Base-by-base conservation (phyloP, 2,888 invertebrate genomes). In the Asteroscopus sphinx region DNA sequence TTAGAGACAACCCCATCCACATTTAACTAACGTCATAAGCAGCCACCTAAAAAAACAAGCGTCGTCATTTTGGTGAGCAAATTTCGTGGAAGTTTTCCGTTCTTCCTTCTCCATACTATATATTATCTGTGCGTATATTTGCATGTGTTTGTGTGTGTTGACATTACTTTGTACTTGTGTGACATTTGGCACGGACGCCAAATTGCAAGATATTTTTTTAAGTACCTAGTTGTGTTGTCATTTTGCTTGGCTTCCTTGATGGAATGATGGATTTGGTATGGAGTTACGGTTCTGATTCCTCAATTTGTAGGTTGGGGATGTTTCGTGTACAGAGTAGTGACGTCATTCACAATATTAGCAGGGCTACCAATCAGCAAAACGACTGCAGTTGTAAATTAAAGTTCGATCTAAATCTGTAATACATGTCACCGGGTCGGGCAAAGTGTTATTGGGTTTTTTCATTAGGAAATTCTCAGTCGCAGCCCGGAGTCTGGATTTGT, bases 1-100 rank as follows among this genome's bases (percentile, higher is more conserved):
- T 83, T 82, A 85, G 58, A 36, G 28, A 7, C n/a, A 1, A 68
- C 59, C 86, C 1, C 79, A 86, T 93, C 93, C 90, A 82, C 52
- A 53, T 30, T 55, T 76, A 61, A 32, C 84, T 75, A 64, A 56
- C 85, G 82, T 90, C 89, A 92, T 90, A 89, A 91, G 88, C 86
- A 86, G 86, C 87, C 86, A 91, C 89, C 90, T 90, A 90, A 93
- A 93, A 93, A 93, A 93, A 93, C 91, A 92, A 93, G 92, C 93
- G 90, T 87, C 87, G 93, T 93, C 93, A 93, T 94, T 94, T 93
- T 88, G 88, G 88, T 87, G 91, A 89, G 88, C 93, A 93, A 94
- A 93, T 93, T 93, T 92, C 79, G 91, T 85, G 93, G 93, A 94
- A 94, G 92, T 93, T 92, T 91, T 83, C 85, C 90, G 87, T 90